phyloP scores from a whole-genome alignment of 2,797 vertebrate species.

The Atherinosoma microstoma region DNA sequence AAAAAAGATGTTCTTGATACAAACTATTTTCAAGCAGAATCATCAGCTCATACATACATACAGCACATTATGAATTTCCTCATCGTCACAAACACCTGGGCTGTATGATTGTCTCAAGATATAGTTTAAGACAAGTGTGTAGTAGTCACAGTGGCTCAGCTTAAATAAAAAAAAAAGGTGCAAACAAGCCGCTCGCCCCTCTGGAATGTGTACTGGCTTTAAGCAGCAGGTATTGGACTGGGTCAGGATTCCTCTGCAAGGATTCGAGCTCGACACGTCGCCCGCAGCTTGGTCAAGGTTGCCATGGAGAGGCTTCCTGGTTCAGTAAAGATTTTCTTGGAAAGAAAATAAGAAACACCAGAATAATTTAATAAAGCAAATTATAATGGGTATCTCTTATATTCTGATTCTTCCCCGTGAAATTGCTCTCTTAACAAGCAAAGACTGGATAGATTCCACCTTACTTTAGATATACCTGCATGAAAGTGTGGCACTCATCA shows the following conservation, averaged over 20 bases:
- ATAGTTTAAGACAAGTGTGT: constrained; percentile 27
- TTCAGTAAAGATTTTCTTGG: constrained; percentile 90
- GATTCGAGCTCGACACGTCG: constrained; percentile 80
- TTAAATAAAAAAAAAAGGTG: constrained; percentile 30
- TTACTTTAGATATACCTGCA: constrained; percentile 86
- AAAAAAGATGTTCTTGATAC: constrained; percentile 21
- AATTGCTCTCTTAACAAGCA: neutral
- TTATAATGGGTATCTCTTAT: neutral
- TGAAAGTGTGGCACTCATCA: constrained; percentile 92
- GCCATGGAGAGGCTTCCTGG: constrained; percentile 90
- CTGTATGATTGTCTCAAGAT: constrained; percentile 14
- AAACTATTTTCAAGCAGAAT: constrained; percentile 38
- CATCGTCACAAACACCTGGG: constrained; percentile 14
- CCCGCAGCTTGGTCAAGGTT: constrained; percentile 87
- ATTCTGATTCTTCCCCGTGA: no score
- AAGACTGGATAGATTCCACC: neutral
- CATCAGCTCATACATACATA: constrained; percentile 10
- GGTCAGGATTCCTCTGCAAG: constrained; percentile 74
- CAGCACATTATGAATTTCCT: constrained; percentile 7
- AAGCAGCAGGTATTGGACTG: neutral
- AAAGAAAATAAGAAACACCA: constrained; percentile 20
- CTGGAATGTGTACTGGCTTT: constrained; percentile 69
- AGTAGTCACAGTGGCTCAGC: constrained; percentile 16
- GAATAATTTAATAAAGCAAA: constrained; percentile 30
- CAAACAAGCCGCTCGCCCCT: constrained; percentile 42